A percentile compares a stretch with the other conserved stretches of the same genome.
Conservation (phyloP, 2,113 vertebrate genomes). For the Cromileptes altivelis region DNA sequence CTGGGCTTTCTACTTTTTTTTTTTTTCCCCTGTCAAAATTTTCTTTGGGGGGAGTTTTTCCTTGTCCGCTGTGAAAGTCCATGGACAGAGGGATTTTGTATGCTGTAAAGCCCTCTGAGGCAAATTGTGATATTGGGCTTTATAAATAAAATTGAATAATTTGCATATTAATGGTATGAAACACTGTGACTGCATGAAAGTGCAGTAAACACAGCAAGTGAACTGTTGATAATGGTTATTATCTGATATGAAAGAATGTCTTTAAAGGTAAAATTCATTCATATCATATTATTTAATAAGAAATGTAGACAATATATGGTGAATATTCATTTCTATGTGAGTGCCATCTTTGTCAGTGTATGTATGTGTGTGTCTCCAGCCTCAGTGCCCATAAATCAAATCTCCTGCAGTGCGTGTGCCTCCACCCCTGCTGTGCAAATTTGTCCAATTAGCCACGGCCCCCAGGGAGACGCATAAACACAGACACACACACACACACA, state of each 20-base stretch:
- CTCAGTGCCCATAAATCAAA: slow-evolving; percentile 88
- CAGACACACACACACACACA: background rate
- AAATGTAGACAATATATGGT: background rate
- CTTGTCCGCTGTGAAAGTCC: too few species aligned
- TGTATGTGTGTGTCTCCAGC: slow-evolving; percentile 59
- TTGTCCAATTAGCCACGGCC: slow-evolving; percentile 98
- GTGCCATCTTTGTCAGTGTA: slow-evolving; percentile 26
- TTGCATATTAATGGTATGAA: too few species aligned
- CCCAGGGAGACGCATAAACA: slow-evolving; percentile 80
- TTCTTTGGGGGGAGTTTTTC: too few species aligned
- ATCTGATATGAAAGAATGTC: background rate
- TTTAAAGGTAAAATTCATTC: background rate
- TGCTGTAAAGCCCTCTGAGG: too few species aligned
- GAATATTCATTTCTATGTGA: background rate
- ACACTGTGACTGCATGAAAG: too few species aligned
- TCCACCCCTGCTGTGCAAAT: slow-evolving; percentile 95
- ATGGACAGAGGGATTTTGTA: too few species aligned
- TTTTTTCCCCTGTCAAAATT: too few species aligned
- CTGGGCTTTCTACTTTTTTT: too few species aligned
- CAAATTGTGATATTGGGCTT: too few species aligned
- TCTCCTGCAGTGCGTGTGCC: slow-evolving; percentile 84
- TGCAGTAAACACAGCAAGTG: too few species aligned
- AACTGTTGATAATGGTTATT: too few species aligned
- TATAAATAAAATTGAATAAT: too few species aligned
- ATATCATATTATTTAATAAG: background rate